Conservation (phyloP, 1,140 invertebrate species). For the Nylanderia fulva region DNA sequence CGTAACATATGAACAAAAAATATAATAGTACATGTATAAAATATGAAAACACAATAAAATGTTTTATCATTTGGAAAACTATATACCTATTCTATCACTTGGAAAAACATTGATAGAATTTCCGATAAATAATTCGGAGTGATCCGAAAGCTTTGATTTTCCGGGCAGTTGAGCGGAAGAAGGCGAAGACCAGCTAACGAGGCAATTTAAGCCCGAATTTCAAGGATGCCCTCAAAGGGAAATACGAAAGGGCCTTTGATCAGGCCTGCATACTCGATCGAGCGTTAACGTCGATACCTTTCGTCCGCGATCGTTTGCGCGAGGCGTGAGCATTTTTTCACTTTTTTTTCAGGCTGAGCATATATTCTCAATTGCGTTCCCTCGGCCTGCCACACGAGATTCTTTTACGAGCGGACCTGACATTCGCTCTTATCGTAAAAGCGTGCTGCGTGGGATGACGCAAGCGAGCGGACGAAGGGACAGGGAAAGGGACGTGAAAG, state of each 20-base stretch:
- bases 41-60: constrained; percentile 1
- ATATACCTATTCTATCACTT: no score
- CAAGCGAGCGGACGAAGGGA: constrained; percentile 66
- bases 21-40: neutral
- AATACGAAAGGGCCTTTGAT: constrained; percentile 34
- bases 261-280: constrained; percentile 36
- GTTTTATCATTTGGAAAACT: neutral
- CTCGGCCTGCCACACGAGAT: constrained; percentile 23
- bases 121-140: constrained; percentile 3
- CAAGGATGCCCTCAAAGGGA: constrained; percentile 38
- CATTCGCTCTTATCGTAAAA: constrained; percentile 76
- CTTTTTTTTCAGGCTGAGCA: neutral
- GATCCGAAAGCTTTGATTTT: constrained; percentile 31
- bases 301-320: constrained; percentile 20
- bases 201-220: constrained; percentile 48
- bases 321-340: constrained; percentile 9
- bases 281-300: constrained; percentile 49
- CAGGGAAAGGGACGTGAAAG: constrained; percentile 81
- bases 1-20: neutral
- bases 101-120: neutral
- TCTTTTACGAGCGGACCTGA: constrained; percentile 68
- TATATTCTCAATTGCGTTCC: constrained; percentile 9
- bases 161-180: constrained; percentile 24
- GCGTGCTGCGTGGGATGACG: constrained; percentile 40
- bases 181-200: constrained; percentile 41